Conservation (phyloP, 2,888 invertebrate genomes). For the Sarcophaga rosellei region DNA sequence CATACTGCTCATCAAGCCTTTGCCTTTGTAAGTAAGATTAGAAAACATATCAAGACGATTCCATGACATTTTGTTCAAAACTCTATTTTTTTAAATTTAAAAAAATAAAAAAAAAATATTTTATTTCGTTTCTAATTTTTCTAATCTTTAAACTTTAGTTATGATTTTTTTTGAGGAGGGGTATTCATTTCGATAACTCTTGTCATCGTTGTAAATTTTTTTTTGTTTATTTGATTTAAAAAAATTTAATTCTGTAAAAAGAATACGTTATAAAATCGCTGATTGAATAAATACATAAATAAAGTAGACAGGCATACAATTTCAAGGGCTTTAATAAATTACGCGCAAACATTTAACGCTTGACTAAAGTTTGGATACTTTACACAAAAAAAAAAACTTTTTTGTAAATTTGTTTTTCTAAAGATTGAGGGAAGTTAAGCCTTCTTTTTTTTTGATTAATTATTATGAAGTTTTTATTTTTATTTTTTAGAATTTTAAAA, state of each 20-base stretch:
- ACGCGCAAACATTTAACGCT: slow-evolving; percentile 52
- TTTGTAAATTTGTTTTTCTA: neutral
- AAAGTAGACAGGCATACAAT: slow-evolving; percentile 9
- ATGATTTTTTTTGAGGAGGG: neutral
- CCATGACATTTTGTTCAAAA: neutral
- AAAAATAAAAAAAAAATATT: neutral
- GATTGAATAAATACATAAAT: slow-evolving; percentile 5
- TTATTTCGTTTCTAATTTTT: neutral
- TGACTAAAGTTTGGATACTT: slow-evolving; percentile 45
- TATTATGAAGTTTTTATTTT: too few species aligned
- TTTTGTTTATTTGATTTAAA: neutral
- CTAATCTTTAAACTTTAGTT: neutral
- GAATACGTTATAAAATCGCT: slow-evolving; percentile 5
- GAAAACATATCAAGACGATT: neutral
- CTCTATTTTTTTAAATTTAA: neutral
- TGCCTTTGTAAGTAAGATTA: neutral
- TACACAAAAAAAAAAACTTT: slow-evolving; percentile 12
- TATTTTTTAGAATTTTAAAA: too few species aligned
- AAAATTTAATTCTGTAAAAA: slow-evolving; percentile 4
- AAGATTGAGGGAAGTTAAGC: neutral
- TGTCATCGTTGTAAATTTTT: slow-evolving; percentile 23
- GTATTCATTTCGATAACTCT: neutral
- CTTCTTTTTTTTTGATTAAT: too few species aligned
- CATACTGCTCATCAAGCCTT: neutral
- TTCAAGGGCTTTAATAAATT: slow-evolving; percentile 58